phyloP scores from a whole-genome alignment of 2,797 vertebrate genomes.

The Otus scops region DNA sequence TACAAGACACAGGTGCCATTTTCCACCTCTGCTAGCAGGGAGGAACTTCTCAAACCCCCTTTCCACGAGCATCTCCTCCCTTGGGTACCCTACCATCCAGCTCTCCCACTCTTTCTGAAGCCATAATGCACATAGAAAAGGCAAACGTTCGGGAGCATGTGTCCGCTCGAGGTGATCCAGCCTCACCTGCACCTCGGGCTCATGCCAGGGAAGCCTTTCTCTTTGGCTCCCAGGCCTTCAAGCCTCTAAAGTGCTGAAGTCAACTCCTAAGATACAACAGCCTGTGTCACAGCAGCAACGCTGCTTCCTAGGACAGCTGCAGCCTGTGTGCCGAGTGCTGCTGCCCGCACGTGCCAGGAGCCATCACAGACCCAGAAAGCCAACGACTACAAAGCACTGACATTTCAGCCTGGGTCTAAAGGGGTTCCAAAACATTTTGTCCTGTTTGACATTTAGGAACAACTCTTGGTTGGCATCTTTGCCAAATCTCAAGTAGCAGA shows the following conservation, averaged over 20 bases:
- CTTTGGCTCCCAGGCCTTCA: not conserved
- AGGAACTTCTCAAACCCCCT: not conserved
- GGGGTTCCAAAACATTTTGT: not conserved
- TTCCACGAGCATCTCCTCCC: not conserved
- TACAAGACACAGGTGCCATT: not conserved
- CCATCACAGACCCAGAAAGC: not conserved
- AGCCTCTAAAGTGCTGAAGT: not conserved
- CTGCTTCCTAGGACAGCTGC: not conserved
- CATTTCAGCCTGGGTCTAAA: not conserved
- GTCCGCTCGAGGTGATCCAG: rapidly evolving
- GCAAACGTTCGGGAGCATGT: not conserved
- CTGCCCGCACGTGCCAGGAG: not conserved
- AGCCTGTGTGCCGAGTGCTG: not conserved
- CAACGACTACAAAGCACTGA: not conserved
- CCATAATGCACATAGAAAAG: rapidly evolving
- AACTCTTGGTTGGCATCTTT: not conserved
- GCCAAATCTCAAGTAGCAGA: constrained; percentile 28
- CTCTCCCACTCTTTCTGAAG: not conserved
- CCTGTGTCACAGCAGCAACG: rapidly evolving
- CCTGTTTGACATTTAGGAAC: not conserved
- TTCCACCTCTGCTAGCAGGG: rapidly evolving
- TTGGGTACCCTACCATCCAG: not conserved
- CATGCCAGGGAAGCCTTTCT: not conserved
- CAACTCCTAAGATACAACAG: not conserved
- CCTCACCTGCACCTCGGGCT: not conserved